These are phyloP conservation scores for Ryuthela nishihirai DNA, from an alignment of 2,888 invertebrate species.

Conservation along the genomic window DNA sequence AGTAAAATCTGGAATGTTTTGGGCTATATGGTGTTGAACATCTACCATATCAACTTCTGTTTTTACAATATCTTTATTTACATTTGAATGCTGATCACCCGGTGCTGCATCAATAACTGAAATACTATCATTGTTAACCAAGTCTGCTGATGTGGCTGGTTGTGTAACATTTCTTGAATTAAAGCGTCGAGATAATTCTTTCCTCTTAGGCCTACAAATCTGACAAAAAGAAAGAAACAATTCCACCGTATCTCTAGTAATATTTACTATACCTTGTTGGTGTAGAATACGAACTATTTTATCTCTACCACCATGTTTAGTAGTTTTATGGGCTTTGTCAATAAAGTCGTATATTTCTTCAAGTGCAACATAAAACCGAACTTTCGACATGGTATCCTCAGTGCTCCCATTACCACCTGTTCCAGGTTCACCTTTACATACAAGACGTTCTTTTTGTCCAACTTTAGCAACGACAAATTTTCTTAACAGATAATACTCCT, in stretches of 20 bases:
- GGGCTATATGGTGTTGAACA: no score
- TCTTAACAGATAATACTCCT: conserved; percentile 28
- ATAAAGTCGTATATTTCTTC: conserved; percentile 29
- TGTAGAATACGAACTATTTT: conserved; percentile 24
- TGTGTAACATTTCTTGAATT: neutral
- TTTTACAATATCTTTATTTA: neutral
- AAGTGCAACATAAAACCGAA: conserved; percentile 27
- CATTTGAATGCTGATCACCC: neutral
- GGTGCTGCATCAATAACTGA: neutral
- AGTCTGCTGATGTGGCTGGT: neutral
- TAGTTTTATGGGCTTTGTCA: conserved; percentile 26
- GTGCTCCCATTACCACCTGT: conserved; percentile 2
- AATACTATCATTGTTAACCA: neutral
- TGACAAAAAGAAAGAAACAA: conserved; percentile 31
- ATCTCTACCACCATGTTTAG: conserved; percentile 28
- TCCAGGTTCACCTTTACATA: conserved; percentile 22
- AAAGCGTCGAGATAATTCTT: neutral
- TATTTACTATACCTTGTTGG: conserved; percentile 27
- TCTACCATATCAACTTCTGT: neutral
- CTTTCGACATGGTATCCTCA: neutral
- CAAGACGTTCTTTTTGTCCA: conserved; percentile 23
- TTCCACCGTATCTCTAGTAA: conserved; percentile 27
- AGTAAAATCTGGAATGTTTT: conserved; percentile 3
- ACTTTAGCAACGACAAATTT: conserved; percentile 30
- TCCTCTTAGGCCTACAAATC: conserved; percentile 19